Base-by-base conservation (phyloP, 2,797 vertebrate species). In the Melanotaenia pygmaea region DNA sequence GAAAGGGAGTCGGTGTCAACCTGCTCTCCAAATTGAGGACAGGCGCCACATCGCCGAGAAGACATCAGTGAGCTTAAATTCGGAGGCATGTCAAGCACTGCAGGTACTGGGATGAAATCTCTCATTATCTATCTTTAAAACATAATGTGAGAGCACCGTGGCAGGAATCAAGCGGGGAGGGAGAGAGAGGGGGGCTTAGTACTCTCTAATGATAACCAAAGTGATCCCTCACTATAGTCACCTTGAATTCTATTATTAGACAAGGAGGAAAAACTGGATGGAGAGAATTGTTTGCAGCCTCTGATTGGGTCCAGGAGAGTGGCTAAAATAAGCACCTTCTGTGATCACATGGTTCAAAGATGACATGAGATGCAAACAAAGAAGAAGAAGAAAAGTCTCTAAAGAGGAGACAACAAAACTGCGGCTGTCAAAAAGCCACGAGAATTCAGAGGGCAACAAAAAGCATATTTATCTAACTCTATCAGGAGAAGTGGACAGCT, bases 51-150 rank as follows among this genome's bases (percentile, higher is more conserved):
- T 78, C 86, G 86, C 85, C 51, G 67, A 82, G 89, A 78, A 90
- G 84, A 92, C 92, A 92, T 93, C 91, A 92, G 87, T 86, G 84
- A 80, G 87, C 90, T 89, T 83, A 79, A 86, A 90, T 90, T 89
- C 66, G 72, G 85, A 93, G 92, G 78, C 85, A 91, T 92, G 94
- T 93, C 92, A 94, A 90, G 92, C 83, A 83, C 67, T 9, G 82
- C 88, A 83, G 88, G 86, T 90, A 89, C 90, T 82, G 84, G 80
- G 86, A 90, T 84, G 85, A 92, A 92, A 81, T 79, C 84, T 92
- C 87, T 94, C 91, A 93, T 94, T 92, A 93, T 88, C 88, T 88
- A 91, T 86, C 91, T 91, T 92, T 91, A 85, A 92, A 92, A 92
- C 71, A 86, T 91, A 90, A 93, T 91, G 67, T 74, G 84, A 87